Evolutionary conservation across 2,113 vertebrate genomes (phyloP).

Genomic region (Amblyornis subalaris): DNA sequence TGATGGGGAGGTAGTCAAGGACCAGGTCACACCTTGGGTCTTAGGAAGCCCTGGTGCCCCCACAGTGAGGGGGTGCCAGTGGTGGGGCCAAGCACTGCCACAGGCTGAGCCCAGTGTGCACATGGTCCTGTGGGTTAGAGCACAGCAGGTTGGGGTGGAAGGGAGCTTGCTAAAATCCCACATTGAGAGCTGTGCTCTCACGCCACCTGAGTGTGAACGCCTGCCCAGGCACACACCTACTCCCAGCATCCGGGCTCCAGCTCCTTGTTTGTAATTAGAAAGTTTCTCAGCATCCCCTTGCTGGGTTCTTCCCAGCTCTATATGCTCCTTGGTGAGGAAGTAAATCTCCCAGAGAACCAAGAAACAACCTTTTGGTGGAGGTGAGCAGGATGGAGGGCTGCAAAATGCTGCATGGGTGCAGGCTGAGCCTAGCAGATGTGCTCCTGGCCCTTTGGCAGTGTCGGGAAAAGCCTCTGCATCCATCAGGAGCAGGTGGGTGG

Average conservation of each 20-base stretch:
- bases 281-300: not conserved
- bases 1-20: fast-evolving
- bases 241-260: not conserved
- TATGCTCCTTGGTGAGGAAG: not conserved
- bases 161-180: not conserved
- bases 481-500: not conserved
- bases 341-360: not conserved
- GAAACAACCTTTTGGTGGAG: not conserved
- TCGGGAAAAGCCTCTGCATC: not conserved
- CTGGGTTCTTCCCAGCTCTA: not conserved
- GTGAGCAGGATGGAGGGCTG: not conserved
- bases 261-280: not conserved
- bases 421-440: not conserved
- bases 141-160: not conserved
- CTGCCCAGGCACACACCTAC: not conserved
- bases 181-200: not conserved
- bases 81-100: not conserved
- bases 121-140: fast-evolving
- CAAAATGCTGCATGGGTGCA: not conserved
- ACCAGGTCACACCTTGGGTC: not conserved
- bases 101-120: not conserved
- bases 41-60: not conserved
- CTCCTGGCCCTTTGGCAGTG: not conserved
- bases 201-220: not conserved
- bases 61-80: fast-evolving